phyloP scores from a whole-genome alignment of 2,113 vertebrate genomes.

The Lamprologus lemairii region DNA sequence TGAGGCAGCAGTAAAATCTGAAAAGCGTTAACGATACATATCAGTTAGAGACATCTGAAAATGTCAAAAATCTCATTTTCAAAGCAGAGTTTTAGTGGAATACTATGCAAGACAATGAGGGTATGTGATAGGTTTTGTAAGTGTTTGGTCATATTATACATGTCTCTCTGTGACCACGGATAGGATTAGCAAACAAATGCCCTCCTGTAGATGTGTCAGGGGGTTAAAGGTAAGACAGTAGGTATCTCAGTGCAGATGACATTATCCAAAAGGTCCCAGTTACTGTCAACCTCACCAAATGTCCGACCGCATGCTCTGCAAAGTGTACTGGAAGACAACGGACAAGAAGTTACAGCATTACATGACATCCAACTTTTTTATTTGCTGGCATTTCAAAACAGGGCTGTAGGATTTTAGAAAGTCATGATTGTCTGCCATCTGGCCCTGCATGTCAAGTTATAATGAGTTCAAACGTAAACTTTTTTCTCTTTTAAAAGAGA shows the following conservation, averaged over 20 bases:
- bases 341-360: neutral
- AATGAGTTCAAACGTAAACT: neutral
- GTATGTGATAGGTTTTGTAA: neutral
- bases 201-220: constrained; percentile 8
- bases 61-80: neutral
- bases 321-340: neutral
- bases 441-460: neutral
- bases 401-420: neutral
- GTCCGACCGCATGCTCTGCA: constrained; percentile 30
- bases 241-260: constrained; percentile 3
- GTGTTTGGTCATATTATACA: neutral
- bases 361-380: neutral
- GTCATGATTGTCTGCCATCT: neutral
- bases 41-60: neutral
- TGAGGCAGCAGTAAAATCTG: neutral
- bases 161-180: neutral
- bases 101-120: neutral
- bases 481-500: neutral
- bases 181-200: neutral
- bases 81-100: neutral
- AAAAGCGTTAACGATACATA: neutral
- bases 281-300: constrained; percentile 54
- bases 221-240: constrained; percentile 32
- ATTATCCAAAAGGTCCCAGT: constrained; percentile 35
- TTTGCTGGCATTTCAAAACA: neutral